Evolutionary conservation across 2,113 vertebrate genomes (phyloP), one percentile per base, ranked within the genome.

Genomic region (Hypomesus transpacificus): DNA sequence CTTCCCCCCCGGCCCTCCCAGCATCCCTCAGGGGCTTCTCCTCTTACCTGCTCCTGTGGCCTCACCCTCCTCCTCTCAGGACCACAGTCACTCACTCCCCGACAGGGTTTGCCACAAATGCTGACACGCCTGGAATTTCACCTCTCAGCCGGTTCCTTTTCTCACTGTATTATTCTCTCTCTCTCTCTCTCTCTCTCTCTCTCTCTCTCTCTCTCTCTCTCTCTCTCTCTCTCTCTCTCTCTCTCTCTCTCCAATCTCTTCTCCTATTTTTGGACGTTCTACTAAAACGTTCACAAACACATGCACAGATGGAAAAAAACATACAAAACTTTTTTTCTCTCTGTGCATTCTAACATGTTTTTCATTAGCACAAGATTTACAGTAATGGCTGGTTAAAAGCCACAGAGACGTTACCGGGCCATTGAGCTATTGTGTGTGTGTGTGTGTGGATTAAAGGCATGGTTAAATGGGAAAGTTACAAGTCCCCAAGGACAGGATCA

Each of bases 1-100:
- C 77, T 67, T 1, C 7, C 51, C 56, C 9, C 56, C 3, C 17
- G 4, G 6, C 11, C 8, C 58, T 22, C 7, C 20, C 39, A 46
- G 9, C 9, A 1, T 81, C 83, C 78, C 78, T 5, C 3, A 58
- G 78, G 80, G 26, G 62, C 73, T 73, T 84, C 84, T 86, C 81
- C 62, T 73, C 66, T 87, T 87, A 84, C 80, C 77, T 81, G 68
- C 68, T 80, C 80, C 76, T 80, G 78, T 66, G 3, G n/a, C 20
- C 39, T 21, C 39, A 16, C 66, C 52, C 26, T 9, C 70, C 8
- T 34, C 66, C 26, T 28, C 57, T 56, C 52, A 58, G 69, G 26
- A 68, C 69, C 63, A 68, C 16, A 31, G 71, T 73, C 66, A 24
- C 61, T 31, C 62, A 11, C 34, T 20, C 14, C 14, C 20, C 51